Evolutionary conservation across 1,140 invertebrate genomes (phyloP), one percentile per base, ranked within the genome.

Genomic region (Euschistus heros): DNA sequence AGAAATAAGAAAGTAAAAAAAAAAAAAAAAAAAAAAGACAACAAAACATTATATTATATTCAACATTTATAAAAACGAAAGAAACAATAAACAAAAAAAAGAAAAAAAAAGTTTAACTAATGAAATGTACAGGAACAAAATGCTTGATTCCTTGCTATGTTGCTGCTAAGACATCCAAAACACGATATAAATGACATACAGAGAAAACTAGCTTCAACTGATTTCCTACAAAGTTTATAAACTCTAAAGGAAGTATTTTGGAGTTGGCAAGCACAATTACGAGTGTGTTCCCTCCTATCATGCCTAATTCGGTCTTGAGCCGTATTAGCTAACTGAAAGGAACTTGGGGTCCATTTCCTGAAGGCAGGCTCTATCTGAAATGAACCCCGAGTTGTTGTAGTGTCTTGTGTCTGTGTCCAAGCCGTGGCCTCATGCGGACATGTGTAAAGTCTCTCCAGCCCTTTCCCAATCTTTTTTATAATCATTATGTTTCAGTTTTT

Each of bases 301-400:
- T 57, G 54, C 54, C 54, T 26, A 57, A 57, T 20, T 57, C 54
- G 18, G 47, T n/a, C 47, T 14, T 57, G 18, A 37, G 18, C 54
- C 18, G 24, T 57, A 57, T 57, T 26, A 15, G 54, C 54, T 57
- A 57, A 57, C 18, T 57, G 47, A 24, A 24, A 57, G 61, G 24
- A 61, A 65, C 62, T 65, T 65, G 67, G 67, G 67, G 67, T 68
- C 67, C 67, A 68, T 68, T 68, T 66, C 64, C 67, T 68, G 67
- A 68, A 68, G n/a, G 47, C 47, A 55, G 24, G 47, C 46, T 64
- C 46, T 46, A 27, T 27, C n/a, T 46, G 64, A 60, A 65, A 65
- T 65, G 64, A 65, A 65, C 64, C 64, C 64, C 64, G 50, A 65
- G 64, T 65, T 65, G 15, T n/a, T 17, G 54, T 3, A 57, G 54